phyloP scores from a whole-genome alignment of 1,140 invertebrate genomes.

The Conopomorpha cramerella region DNA sequence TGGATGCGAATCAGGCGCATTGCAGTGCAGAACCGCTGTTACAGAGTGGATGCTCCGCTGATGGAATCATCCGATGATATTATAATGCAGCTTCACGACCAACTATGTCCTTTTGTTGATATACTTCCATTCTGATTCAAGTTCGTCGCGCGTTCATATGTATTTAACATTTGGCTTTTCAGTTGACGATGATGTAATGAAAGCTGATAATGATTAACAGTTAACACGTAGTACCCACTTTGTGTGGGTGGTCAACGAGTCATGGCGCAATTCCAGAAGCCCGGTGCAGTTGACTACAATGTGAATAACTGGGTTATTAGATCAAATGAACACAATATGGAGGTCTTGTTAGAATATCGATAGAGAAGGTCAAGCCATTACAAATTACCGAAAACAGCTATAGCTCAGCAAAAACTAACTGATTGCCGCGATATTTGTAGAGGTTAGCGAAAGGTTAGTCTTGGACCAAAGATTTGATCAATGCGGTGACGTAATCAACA shows the following conservation, averaged over 20 bases:
- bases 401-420: too few species aligned
- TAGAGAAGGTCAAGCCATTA: background rate
- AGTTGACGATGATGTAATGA: conserved; percentile 41
- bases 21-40: conserved; percentile 51
- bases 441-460: too few species aligned
- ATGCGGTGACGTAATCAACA: too few species aligned
- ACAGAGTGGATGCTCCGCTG: conserved; percentile 40
- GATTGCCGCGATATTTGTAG: too few species aligned
- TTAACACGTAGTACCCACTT: conserved; percentile 50
- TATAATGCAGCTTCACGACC: too few species aligned
- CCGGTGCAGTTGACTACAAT: conserved; percentile 31
- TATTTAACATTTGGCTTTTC: too few species aligned
- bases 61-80: too few species aligned
- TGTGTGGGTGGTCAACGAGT: conserved; percentile 33
- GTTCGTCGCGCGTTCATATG: too few species aligned
- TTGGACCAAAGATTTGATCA: too few species aligned
- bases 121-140: too few species aligned
- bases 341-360: conserved; percentile 3
- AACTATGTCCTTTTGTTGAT: too few species aligned
- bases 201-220: conserved; percentile 49
- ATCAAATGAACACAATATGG: too few species aligned
- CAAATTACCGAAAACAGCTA: background rate
- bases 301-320: conserved; percentile 24
- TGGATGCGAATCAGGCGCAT: conserved; percentile 53
- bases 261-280: conserved; percentile 23